These are phyloP conservation scores for Eutolmus rufibarbis DNA, from an alignment of 2,888 invertebrate species.

Conservation along the genomic window DNA sequence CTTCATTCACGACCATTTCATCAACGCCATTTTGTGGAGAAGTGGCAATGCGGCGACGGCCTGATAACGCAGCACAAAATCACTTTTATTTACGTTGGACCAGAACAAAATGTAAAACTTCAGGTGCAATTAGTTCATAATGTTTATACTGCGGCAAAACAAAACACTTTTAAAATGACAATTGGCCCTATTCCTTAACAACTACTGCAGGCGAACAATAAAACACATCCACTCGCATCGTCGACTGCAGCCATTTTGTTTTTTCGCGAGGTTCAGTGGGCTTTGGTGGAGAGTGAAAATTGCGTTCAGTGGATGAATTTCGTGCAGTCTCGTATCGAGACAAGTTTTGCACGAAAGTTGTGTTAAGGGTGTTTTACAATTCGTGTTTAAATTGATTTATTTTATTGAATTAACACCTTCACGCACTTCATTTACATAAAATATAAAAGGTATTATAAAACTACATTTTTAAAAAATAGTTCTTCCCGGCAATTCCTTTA, in stretches of 20 bases:
- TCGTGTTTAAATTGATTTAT: neutral
- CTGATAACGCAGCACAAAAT: conserved; percentile 29
- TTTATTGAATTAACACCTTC: neutral
- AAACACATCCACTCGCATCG: conserved; percentile 44
- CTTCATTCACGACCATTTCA: conserved; percentile 12
- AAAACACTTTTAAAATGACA: conserved; percentile 33
- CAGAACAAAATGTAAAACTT: neutral
- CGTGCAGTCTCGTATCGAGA: neutral
- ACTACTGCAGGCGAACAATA: conserved; percentile 44
- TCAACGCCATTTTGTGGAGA: conserved; percentile 38
- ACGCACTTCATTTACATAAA: neutral
- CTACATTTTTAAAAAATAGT: neutral
- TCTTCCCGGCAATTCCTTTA: neutral
- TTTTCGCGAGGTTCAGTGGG: conserved; percentile 42
- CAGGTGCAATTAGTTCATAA: conserved; percentile 7
- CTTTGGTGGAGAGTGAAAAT: neutral
- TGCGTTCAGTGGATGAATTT: neutral
- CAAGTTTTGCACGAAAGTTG: neutral
- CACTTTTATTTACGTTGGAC: neutral
- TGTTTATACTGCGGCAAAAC: conserved; percentile 5
- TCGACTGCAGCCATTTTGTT: conserved; percentile 46
- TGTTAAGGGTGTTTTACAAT: neutral
- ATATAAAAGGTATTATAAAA: neutral
- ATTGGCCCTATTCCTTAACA: conserved; percentile 31
- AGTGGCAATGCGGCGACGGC: conserved; percentile 37